Evolutionary conservation across 2,888 invertebrate genomes (phyloP).

Genomic region (Sphinx pinastri): DNA sequence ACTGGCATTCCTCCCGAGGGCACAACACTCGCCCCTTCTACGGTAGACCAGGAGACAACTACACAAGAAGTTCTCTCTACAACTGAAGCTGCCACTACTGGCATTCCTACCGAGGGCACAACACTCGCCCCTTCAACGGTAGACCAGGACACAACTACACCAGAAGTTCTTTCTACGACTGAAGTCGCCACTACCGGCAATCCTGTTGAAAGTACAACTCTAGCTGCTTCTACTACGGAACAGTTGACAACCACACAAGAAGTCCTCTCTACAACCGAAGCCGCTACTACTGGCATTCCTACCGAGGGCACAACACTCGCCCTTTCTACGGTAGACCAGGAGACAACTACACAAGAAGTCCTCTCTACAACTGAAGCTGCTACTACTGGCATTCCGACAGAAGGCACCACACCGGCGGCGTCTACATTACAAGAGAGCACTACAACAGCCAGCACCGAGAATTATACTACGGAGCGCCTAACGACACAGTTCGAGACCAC

Average conservation of each 20-base stretch:
- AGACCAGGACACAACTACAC: neutral
- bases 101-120: neutral
- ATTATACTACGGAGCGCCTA: neutral
- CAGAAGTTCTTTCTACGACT: neutral
- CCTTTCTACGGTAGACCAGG: neutral
- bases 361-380: neutral
- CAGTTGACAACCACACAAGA: neutral
- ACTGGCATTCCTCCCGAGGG: neutral
- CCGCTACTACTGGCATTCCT: neutral
- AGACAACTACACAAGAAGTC: neutral
- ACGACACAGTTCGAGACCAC: slow-evolving; percentile 23
- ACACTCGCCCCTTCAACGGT: neutral
- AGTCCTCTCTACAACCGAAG: neutral
- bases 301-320: neutral
- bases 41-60: neutral
- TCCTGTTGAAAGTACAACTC: neutral
- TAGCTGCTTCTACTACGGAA: neutral
- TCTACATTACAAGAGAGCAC: slow-evolving; percentile 14
- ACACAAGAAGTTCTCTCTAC: neutral
- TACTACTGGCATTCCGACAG: slow-evolving; percentile 8
- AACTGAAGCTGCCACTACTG: neutral
- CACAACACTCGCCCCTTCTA: too few relatives aligned
- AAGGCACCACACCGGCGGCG: neutral
- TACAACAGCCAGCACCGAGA: slow-evolving; percentile 26
- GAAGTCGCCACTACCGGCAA: neutral